Base-by-base conservation (phyloP, 2,113 vertebrate genomes). In the Beaufortia kweichowensis region DNA sequence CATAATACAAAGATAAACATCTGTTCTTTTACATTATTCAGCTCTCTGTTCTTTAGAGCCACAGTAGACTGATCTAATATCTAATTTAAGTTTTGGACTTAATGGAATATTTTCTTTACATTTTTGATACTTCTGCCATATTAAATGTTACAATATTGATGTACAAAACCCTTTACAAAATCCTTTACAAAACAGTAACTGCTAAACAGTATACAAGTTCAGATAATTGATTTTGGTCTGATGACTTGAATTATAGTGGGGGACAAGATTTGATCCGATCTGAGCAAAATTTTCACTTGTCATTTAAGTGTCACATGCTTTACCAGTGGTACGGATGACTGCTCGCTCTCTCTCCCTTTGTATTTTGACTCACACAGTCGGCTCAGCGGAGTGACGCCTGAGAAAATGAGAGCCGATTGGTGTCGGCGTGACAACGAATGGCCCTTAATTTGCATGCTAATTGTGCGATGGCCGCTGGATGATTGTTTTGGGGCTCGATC, bases 391-490 rank as follows among this genome's bases (percentile, higher is more conserved):
- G 89, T 88, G 86, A 90, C 86, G 83, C 84, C 66, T 87, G 43
- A 68, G 87, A 84, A 90, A 90, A 90, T 87, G 81, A 91, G 87
- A 89, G 80, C 83, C 66, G 89, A 90, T 86, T 84, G 85, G 82
- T 85, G 79, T 75, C 77, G 77, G 65, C 83, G 79, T 77, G 81
- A 78, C 86, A 84, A 87, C 88, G 87, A 88, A 88, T 85, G 84
- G 86, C 85, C 82, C 87, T 86, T 88, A 88, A 90, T 90, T 90
- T 91, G 87, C 87, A 91, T 91, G 88, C 88, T 89, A 91, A 89
- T 89, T 86, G 84, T 80, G 39, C 48, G 41, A 81, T 79, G 67
- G 73, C 72, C 70, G 83, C 76, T 65, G 79, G 80, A 82, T 83
- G 82, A 87, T 84, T 84, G 84, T 86, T 84, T 87, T 80, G 83